Percentiles rank a stretch among this genome's conserved stretches.
Conservation (phyloP, 1,140 invertebrate genomes). For the Orius laevigatus region DNA sequence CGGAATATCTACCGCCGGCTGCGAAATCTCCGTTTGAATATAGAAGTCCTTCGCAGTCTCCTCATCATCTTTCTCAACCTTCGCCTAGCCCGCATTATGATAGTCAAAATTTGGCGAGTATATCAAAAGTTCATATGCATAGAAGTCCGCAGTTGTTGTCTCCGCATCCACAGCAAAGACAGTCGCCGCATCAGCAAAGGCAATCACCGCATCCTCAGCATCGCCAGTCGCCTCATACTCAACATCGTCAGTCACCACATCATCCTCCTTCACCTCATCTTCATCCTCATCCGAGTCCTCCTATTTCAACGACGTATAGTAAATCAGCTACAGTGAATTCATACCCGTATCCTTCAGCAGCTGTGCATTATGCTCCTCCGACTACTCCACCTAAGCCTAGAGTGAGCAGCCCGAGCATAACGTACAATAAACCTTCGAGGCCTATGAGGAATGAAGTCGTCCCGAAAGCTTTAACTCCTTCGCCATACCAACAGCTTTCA, state of each 20-base stretch:
- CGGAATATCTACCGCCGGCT: constrained; percentile 34
- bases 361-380: constrained; percentile 21
- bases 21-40: constrained; percentile 35
- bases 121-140: constrained; percentile 20
- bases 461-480: constrained; percentile 44
- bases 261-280: constrained; percentile 16
- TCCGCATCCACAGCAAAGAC: constrained; percentile 26
- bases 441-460: constrained; percentile 36
- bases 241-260: constrained; percentile 17
- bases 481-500: constrained; percentile 43
- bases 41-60: constrained; percentile 36
- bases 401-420: constrained; percentile 59
- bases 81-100: constrained; percentile 15
- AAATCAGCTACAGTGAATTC: constrained; percentile 22
- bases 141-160: constrained; percentile 13
- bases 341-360: constrained; percentile 21
- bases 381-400: constrained; percentile 42
- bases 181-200: constrained; percentile 19
- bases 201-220: constrained; percentile 22
- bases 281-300: constrained; percentile 17
- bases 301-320: constrained; percentile 16
- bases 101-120: constrained; percentile 20
- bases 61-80: constrained; percentile 20
- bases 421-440: constrained; percentile 55
- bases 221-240: constrained; percentile 20